Evolutionary conservation across 2,113 vertebrate genomes (phyloP), one percentile per base, ranked within the genome.

Genomic region (Pluvialis apricaria): DNA sequence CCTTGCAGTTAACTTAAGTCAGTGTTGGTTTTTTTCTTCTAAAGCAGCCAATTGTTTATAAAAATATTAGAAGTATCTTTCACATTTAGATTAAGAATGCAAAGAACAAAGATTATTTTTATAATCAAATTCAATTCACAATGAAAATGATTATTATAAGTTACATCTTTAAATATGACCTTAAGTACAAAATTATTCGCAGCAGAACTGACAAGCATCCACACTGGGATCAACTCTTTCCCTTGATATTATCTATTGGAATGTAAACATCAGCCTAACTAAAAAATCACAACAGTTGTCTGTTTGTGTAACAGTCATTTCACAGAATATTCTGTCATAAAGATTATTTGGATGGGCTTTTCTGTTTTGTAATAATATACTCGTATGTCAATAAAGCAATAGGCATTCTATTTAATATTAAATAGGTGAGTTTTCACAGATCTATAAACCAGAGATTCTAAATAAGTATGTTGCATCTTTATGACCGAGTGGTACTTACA

Each of bases 401-500:
- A 70, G 40, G 32, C 86, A 91, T 89, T 94, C 68, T 95, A 44
- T 70, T 95, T 96, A 94, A 96, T 87, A 95, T 85, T 82, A 88
- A 92, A 86, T 11, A 49, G 61, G 71, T 95, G 90, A 92, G 86
- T 91, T 97, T 96, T 96, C 96, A 96, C 85, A 91, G 89, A 75
- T 69, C 58, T 73, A 54, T 47, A 88, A 96, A 93, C 62, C 16
- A 49, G 57, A 97, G 85, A 87, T 89, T 84, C 92, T 93, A 96
- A 92, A 70, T 55, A 95, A 90, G 45, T 32, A 86, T 76, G 60
- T 68, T 84, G 58, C 69, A 92, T 79, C 83, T 93, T 95, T 93
- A 87, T 62, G 82, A 84, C 19, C 47, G 70, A 97, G 77, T 77
- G 75, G 85, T 45, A 98, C 98, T 98, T 97, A 99, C 99, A 1